These are phyloP conservation scores for Procavia capensis DNA, from an alignment of 2,113 vertebrate species.

Conservation along the genomic window DNA sequence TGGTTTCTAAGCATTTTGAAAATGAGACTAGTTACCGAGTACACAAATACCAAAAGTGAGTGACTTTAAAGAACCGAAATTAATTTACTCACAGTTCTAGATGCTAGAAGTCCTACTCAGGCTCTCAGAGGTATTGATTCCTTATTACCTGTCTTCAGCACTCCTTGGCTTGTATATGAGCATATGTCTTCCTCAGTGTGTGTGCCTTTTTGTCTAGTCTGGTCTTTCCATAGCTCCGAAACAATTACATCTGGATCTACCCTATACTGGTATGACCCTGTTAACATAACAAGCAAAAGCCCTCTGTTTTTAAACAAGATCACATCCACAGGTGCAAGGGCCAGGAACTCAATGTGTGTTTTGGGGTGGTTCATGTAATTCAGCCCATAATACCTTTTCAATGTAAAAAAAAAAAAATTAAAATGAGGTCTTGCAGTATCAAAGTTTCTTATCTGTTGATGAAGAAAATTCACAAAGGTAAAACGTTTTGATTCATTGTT, in stretches of 20 bases:
- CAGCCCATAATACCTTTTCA: neutral
- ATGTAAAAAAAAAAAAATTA: neutral
- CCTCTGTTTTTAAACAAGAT: neutral
- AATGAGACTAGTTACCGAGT: neutral
- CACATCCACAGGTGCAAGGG: neutral
- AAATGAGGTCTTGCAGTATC: neutral
- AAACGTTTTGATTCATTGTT: neutral
- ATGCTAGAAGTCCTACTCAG: neutral
- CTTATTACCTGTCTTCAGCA: neutral
- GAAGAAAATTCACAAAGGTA: neutral
- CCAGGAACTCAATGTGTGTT: neutral
- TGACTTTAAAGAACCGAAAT: neutral
- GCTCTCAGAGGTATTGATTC: neutral
- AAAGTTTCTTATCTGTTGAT: neutral
- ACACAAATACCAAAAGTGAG: neutral
- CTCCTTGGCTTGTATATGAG: neutral
- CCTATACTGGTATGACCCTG: neutral
- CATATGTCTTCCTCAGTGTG: neutral
- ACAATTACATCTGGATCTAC: neutral
- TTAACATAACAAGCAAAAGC: neutral
- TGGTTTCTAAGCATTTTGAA: conserved; percentile 16
- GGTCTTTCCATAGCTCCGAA: neutral
- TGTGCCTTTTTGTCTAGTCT: neutral
- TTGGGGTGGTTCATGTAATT: neutral
- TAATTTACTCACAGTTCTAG: neutral